Evolutionary conservation across 2,888 invertebrate genomes (phyloP), one percentile per base, ranked within the genome.

Genomic region (Rhingia campestris): DNA sequence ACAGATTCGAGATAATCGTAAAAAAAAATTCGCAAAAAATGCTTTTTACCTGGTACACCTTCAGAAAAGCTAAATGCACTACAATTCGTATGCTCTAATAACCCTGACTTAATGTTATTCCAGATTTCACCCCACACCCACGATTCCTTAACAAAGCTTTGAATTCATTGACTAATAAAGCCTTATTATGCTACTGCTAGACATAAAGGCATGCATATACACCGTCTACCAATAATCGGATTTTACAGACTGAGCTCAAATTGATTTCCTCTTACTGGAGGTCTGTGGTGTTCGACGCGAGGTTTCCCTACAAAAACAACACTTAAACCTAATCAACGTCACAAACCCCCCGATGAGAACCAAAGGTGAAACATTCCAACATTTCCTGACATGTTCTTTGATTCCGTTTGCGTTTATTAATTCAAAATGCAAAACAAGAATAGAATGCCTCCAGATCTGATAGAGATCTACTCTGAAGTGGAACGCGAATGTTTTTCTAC

Each of bases 161-260:
- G 22, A 22, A 22, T 22, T 22, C 22, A 22, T 22, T 22, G 22
- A 22, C 22, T 22, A 1, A 22, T 22, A 22, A 22, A 22, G 2
- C 22, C 22, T 2, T 2, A 22, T 22, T 22, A 22, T 22, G 22
- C 22, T 2, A 22, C 22, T 22, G 22, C 22, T 22, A 22, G 22
- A 22, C 22, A 22, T 22, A 22, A 22, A 22, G 1, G 22, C 22
- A 22, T 22, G 22, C 47, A 33, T 6, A 37, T 43, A 45, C 54
- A n/a, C 47, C 33, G 10, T 22, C 4, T 56, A 45, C 14, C 54
- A 6, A 33, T 70, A 70, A 70, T 70, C 70, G 70, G 70, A 49
- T 70, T 33, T 33, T 0, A 69, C 47, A 9, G 33, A 54, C 32
- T 35, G n/a, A 41, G 14, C n/a, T 7, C 30, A 12, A 70, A 37